These are phyloP conservation scores for Caenorhabditis wallacei DNA, from an alignment of 2,888 invertebrate genomes.

Conservation along the genomic window DNA sequence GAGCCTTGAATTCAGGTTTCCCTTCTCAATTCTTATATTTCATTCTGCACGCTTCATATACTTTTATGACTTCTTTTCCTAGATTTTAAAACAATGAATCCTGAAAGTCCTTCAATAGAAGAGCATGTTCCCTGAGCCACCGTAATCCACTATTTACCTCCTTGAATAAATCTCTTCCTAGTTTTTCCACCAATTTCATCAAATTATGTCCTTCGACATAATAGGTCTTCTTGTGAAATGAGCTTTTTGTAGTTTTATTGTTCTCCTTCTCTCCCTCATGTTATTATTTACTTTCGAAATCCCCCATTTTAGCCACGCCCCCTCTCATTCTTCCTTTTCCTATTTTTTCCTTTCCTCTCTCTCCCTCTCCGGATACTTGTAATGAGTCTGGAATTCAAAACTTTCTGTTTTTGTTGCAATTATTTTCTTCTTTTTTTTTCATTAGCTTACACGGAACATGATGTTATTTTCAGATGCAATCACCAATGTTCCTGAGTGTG, in stretches of 20 bases:
- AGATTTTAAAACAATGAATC: too few relatives aligned
- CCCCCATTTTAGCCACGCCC: neutral
- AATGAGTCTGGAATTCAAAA: neutral
- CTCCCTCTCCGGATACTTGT: slow-evolving; percentile 26
- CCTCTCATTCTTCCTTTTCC: slow-evolving; percentile 13
- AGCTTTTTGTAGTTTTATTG: neutral
- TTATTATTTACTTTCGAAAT: neutral
- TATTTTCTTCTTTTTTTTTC: slow-evolving; percentile 6
- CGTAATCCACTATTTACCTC: too few relatives aligned
- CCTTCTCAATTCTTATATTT: neutral
- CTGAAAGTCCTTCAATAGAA: too few relatives aligned
- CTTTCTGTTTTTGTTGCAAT: neutral
- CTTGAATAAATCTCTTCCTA: too few relatives aligned
- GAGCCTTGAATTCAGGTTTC: slow-evolving; percentile 12
- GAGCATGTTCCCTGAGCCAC: too few relatives aligned
- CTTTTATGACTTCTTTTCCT: too few relatives aligned
- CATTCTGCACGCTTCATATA: neutral
- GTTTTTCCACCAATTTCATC: neutral
- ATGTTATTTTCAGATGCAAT: slow-evolving; percentile 60
- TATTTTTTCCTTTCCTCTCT: too few relatives aligned
- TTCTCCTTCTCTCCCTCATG: neutral
- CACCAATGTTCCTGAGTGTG: slow-evolving; percentile 43
- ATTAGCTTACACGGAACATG: neutral
- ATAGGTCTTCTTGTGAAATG: slow-evolving; percentile 1
- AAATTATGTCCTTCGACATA: slow-evolving; percentile 5